Base-by-base conservation (phyloP, 1,140 invertebrate species). In the Drosophila parvula region DNA sequence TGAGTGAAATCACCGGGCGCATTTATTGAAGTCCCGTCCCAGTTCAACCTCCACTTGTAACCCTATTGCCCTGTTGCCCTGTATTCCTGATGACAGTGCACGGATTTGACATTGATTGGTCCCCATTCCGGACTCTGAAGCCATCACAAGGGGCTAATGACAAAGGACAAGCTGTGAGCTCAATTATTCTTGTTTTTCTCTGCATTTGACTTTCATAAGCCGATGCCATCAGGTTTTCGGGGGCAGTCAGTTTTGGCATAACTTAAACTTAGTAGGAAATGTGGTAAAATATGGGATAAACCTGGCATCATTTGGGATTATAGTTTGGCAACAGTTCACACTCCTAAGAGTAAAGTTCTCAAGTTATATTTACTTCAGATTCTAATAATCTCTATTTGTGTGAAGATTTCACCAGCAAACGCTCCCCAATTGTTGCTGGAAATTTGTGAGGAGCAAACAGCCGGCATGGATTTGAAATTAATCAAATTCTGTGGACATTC, bases 1-100 rank as follows among this genome's bases (percentile, higher is more conserved):
- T 68, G 62, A 70, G 62, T 68, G 63, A 67, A 69, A 67, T 67
- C 62, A 67, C 65, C 45, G 38, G 63, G 62, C 38, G 67, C 65
- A 69, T 71, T 71, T 71, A 71, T 71, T 58, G 68, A 57, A 50
- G 55, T 53, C 18, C 51, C 22, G 47, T 22, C 11, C 18, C 22
- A 3, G 11, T 2, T 4, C 8, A 6, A 22, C 12, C 30, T 3
- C 30, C 11, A 5, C 50, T 12, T 5, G 11, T 8, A n/a, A 22
- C 8, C 18, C 12, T 3, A 8, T 22, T 53, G 32, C 34, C 51
- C 50, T 53, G 32, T 18, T 34, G 28, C 32, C 32, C 30, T 41
- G 36, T 40, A 22, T 40, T 6, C 63, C 27, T 28, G 67, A 18
- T 50, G 68, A 48, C 41, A 69, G 34, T n/a, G 32, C 16, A 16